A percentile compares a stretch with the other conserved stretches of the same genome.
Conservation (phyloP, 2,113 vertebrate species). For the Porphyrio hochstetteri region DNA sequence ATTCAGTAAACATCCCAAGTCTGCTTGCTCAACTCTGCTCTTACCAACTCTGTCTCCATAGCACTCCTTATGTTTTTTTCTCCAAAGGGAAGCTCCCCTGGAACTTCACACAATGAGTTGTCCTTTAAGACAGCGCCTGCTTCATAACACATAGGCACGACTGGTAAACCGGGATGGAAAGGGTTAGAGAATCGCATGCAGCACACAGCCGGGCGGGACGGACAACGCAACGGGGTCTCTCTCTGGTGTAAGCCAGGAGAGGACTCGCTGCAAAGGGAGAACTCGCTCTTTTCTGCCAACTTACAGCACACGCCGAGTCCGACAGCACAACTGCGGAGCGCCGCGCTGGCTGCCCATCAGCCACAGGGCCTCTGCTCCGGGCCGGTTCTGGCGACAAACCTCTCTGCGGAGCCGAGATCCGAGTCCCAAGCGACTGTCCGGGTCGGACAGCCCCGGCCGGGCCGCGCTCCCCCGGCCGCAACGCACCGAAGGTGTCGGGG, state of each 20-base stretch:
- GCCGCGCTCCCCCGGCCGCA: too few species aligned
- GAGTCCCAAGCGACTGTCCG: not conserved
- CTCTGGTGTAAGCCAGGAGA: not conserved
- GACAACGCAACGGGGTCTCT: not conserved
- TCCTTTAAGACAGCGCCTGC: not conserved
- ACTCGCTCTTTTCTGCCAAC: not conserved
- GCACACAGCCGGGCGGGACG: not conserved
- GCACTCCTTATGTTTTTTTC: not conserved
- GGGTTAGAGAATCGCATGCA: not conserved
- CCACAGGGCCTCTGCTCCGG: too few species aligned
- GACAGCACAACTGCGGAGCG: accelerated
- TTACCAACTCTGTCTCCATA: not conserved
- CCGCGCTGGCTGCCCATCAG: accelerated
- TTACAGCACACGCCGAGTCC: not conserved
- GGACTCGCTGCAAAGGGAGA: not conserved
- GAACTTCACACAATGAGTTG: not conserved
- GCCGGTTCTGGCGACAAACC: too few species aligned
- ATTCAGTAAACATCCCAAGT: not conserved
- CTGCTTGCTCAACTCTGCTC: not conserved
- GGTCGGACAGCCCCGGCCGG: too few species aligned
- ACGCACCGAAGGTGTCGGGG: not conserved
- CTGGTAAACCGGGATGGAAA: not conserved
- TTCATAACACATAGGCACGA: accelerated
- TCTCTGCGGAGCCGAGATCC: not conserved
- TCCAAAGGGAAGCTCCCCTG: not conserved